Percentiles rank a stretch among this genome's conserved stretches.
Evolutionary conservation across 2,888 invertebrate genomes (phyloP).

Genomic region (Cephus sareptanus): DNA sequence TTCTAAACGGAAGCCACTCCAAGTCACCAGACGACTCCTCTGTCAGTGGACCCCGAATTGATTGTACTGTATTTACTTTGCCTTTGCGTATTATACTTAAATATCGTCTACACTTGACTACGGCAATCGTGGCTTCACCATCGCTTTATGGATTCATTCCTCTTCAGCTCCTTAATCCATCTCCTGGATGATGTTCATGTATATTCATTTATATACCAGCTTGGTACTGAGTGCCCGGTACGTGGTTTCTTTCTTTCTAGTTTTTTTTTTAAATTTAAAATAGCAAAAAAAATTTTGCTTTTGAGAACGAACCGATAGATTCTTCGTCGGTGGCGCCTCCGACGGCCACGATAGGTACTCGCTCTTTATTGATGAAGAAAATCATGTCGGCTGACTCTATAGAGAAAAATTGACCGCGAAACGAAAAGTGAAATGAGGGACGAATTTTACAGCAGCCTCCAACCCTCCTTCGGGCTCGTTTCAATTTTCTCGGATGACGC

Average conservation of each 20-base stretch:
- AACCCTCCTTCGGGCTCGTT: neutral
- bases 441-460: neutral
- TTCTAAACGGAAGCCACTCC: constrained; percentile 40
- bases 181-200: neutral
- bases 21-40: constrained; percentile 34
- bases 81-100: neutral
- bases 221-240: neutral
- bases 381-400: neutral
- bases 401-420: neutral
- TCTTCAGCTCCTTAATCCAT: neutral
- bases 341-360: neutral
- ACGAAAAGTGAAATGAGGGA: neutral
- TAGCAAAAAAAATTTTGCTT: neutral
- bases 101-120: neutral
- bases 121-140: neutral
- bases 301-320: neutral
- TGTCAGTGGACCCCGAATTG: constrained; percentile 42
- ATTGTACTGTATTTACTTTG: constrained; percentile 36
- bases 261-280: neutral
- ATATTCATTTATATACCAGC: neutral
- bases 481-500: neutral
- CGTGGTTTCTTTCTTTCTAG: neutral
- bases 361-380: neutral
- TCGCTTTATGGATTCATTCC: neutral
- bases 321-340: neutral